Conservation (phyloP, 2,888 invertebrate genomes). For the Seladonia tumulorum region DNA sequence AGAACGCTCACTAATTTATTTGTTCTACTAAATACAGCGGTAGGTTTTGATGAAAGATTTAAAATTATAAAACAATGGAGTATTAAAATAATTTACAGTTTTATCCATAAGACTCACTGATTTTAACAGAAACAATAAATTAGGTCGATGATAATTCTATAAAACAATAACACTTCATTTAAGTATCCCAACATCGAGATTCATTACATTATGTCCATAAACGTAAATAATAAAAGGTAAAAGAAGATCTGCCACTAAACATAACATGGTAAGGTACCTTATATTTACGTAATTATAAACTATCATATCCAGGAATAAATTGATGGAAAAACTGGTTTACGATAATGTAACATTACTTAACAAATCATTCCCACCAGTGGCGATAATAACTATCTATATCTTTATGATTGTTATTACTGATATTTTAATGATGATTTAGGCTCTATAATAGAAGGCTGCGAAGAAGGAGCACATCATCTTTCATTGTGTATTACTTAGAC, state of each 20-base stretch:
- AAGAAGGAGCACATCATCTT: conserved; percentile 68
- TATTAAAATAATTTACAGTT: conserved; percentile 29
- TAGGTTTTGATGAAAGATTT: neutral
- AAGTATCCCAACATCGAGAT: conserved; percentile 39
- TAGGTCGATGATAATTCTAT: conserved; percentile 10
- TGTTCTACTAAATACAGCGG: conserved; percentile 22
- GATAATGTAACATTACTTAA: conserved; percentile 55
- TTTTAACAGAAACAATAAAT: conserved; percentile 32
- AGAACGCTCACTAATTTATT: conserved; percentile 11
- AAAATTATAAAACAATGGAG: neutral
- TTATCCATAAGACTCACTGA: neutral
- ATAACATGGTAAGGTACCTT: conserved; percentile 28
- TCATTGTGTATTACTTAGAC: conserved; percentile 29
- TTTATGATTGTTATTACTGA: conserved; percentile 59
- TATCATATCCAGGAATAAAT: conserved; percentile 31
- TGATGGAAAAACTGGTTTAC: conserved; percentile 65
- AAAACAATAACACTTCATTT: conserved; percentile 30
- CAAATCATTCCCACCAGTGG: conserved; percentile 56
- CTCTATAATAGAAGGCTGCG: conserved; percentile 70
- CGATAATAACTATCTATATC: conserved; percentile 59
- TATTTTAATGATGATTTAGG: conserved; percentile 66
- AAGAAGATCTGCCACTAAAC: conserved; percentile 14
- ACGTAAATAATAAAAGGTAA: conserved; percentile 43
- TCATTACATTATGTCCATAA: conserved; percentile 40
- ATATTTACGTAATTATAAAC: conserved; percentile 36